Evolutionary conservation across 1,140 invertebrate genomes (phyloP), one percentile per base, ranked within the genome.

Genomic region (Stenopsyche tienmushanensis): DNA sequence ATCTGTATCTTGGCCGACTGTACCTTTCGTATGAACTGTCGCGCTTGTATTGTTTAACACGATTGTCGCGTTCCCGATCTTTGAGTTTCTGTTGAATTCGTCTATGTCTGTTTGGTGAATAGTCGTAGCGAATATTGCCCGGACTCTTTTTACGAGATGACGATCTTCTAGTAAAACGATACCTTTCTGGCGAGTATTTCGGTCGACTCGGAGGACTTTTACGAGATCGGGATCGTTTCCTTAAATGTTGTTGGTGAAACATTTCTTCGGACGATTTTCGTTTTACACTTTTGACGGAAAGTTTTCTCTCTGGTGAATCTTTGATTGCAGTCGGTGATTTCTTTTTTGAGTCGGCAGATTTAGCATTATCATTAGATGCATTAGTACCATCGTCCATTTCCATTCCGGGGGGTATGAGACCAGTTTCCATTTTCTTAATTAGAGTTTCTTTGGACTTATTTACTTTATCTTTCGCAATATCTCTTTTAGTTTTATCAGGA

Each of bases 401-500:
- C 64, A 66, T 70, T 21, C 67, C 67, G 0, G 67, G 67, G 9
- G 67, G 67, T 3, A 70, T 47, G 2, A 70, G 50, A 26, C 67
- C 67, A 3, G 64, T 58, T 53, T 65, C 67, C 24, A 69, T 60
- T 53, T 64, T 70, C 25, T 66, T 66, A 1, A 64, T 62, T 13
- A 70, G 52, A 39, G 62, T 65, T 17, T 64, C 54, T 34, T 65
- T 59, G 7, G 44, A 44, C 59, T 70, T 70, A 15, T 60, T 66
- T 7, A 64, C 17, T 60, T 70, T 70, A 52, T 70, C 67, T 47
- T 60, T 66, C 23, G 66, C 53, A 9, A 70, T 70, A 25, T 70
- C 67, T 24, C 67, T 62, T 41, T 60, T 70, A 13, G 64, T 70
- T 53, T 70, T 70, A 20, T 64, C 49, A 15, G 64, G 67, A 66